phyloP scores from a whole-genome alignment of 2,113 vertebrate species.

The Lepus americanus region DNA sequence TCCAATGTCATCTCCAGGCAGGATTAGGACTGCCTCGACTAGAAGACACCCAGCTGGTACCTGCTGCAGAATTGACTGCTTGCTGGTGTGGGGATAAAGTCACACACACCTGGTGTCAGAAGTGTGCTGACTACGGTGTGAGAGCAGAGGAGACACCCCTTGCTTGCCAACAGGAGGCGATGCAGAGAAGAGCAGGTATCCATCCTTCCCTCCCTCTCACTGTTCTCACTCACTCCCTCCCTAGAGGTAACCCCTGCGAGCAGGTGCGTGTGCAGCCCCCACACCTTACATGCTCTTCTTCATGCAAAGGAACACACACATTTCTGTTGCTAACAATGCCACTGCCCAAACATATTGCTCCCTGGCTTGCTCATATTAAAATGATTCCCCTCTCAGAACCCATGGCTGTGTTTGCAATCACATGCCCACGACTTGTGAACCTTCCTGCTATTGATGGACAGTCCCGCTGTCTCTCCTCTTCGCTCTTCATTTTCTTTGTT shows the following conservation, averaged over 20 bases:
- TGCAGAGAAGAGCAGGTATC: neutral
- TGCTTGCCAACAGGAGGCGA: neutral
- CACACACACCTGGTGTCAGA: no score
- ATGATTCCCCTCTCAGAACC: neutral
- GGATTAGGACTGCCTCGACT: no score
- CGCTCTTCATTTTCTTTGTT: no score
- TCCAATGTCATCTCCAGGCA: no score
- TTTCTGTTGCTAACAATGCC: neutral
- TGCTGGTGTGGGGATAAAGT: no score
- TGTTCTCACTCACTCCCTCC: neutral
- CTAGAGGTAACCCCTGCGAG: neutral
- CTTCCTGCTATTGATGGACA: no score
- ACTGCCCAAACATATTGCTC: neutral
- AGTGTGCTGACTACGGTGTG: no score
- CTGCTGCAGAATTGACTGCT: no score
- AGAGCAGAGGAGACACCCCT: no score
- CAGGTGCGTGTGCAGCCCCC: neutral
- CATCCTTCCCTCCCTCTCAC: neutral
- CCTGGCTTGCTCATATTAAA: neutral
- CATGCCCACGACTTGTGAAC: neutral
- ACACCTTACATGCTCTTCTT: neutral
- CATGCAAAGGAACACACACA: neutral
- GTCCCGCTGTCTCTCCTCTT: neutral
- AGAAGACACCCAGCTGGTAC: no score
- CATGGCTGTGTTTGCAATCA: neutral